These are phyloP conservation scores for Sisor rabdophorus DNA, from an alignment of 2,113 vertebrate species.

Conservation along the genomic window DNA sequence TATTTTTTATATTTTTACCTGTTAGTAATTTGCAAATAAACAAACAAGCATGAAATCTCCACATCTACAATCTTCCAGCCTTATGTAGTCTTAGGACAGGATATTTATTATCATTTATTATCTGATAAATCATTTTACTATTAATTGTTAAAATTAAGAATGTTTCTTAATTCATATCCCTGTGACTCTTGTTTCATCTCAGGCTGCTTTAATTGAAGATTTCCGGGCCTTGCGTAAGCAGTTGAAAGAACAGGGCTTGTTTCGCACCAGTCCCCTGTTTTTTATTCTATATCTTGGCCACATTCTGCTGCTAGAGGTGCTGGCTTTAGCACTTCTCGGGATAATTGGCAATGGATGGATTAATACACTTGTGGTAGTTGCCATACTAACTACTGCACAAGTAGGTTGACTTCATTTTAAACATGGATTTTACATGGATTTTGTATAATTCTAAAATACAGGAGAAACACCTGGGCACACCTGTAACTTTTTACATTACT, in stretches of 20 bases:
- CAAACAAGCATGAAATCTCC: background rate
- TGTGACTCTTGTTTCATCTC: slow-evolving; percentile 4
- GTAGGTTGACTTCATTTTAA: slow-evolving; percentile 59
- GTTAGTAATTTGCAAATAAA: background rate
- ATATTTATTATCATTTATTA: background rate
- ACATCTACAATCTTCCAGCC: background rate
- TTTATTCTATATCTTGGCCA: slow-evolving; percentile 82
- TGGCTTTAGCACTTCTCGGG: slow-evolving; percentile 75
- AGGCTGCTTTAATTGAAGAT: slow-evolving; percentile 79
- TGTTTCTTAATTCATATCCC: background rate
- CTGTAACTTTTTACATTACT: background rate
- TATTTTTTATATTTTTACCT: background rate
- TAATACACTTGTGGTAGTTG: slow-evolving; percentile 70
- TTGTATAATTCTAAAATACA: background rate
- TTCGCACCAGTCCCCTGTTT: slow-evolving; percentile 75
- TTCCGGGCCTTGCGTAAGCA: slow-evolving; percentile 76
- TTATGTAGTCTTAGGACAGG: background rate
- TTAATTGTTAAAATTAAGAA: background rate
- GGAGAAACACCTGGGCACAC: background rate
- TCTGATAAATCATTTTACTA: background rate
- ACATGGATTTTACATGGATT: background rate
- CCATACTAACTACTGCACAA: slow-evolving; percentile 80
- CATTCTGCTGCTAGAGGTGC: slow-evolving; percentile 79
- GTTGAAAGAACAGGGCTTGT: slow-evolving; percentile 75
- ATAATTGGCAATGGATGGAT: slow-evolving; percentile 82